A percentile compares a stretch with the other conserved stretches of the same genome.
phyloP scores from a whole-genome alignment of 2,113 vertebrate genomes.

The Hippolais icterina region DNA sequence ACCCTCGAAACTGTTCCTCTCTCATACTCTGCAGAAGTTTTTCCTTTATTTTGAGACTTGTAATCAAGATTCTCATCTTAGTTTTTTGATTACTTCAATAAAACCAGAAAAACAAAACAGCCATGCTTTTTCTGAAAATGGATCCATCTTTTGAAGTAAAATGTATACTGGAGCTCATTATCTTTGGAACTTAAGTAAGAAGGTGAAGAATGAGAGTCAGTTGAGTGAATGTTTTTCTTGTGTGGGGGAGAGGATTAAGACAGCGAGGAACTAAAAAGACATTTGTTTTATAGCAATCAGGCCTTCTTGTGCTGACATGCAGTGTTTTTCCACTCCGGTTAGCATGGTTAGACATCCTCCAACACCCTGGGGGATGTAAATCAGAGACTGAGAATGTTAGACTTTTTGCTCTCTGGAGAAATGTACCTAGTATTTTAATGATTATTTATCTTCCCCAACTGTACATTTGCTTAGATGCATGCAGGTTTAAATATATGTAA shows the following conservation, averaged over 20 bases:
- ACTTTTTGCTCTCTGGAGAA: slow-evolving; percentile 26
- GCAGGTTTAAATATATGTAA: not conserved
- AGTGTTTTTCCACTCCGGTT: slow-evolving; percentile 61
- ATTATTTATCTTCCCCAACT: slow-evolving; percentile 23
- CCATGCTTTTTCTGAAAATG: not conserved
- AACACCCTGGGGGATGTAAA: slow-evolving; percentile 20
- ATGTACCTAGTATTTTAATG: slow-evolving; percentile 39
- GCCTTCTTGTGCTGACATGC: slow-evolving; percentile 32
- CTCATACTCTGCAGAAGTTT: not conserved
- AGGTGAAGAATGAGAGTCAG: not conserved
- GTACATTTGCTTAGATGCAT: not conserved
- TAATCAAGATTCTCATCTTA: not conserved
- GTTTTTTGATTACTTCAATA: not conserved
- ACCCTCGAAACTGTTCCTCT: not conserved
- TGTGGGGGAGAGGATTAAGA: not conserved
- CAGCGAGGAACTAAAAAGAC: not conserved
- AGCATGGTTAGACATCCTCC: not conserved
- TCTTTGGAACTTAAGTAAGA: not conserved
- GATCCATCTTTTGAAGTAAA: not conserved
- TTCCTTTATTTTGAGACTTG: not conserved
- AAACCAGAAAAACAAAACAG: not conserved
- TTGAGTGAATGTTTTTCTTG: not conserved
- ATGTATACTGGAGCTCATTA: not conserved
- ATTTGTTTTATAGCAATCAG: slow-evolving; percentile 7
- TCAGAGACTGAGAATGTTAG: slow-evolving; percentile 17